A percentile compares a stretch with the other conserved stretches of the same genome.
Conservation (phyloP, 37 sponge, comb jelly and placozoan species). For the Haliclona indistincta region DNA sequence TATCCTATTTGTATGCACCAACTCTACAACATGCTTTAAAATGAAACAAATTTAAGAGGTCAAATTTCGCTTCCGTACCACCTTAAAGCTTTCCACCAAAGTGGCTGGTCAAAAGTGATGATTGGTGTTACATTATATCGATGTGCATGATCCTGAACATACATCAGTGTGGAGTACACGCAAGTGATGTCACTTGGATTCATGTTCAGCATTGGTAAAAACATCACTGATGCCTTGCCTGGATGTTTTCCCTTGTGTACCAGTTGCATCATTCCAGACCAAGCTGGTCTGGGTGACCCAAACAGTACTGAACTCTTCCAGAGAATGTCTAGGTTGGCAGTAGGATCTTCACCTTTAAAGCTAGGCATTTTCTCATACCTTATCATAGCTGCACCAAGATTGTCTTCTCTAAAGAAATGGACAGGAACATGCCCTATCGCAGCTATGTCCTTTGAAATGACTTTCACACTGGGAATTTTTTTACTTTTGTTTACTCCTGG, state of each 20-base stretch:
- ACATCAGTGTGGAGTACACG: slow-evolving; percentile 48
- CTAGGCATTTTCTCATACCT: slow-evolving; percentile 34
- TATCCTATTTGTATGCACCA: too few species aligned
- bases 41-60: too few species aligned
- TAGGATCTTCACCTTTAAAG: slow-evolving; percentile 28
- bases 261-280: slow-evolving; percentile 40
- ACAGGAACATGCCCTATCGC: slow-evolving; percentile 13
- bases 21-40: too few species aligned
- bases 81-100: slow-evolving; percentile 56
- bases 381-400: slow-evolving; percentile 25
- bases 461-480: too few species aligned
- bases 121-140: slow-evolving; percentile 33
- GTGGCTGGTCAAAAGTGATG: slow-evolving; percentile 57
- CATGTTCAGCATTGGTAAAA: slow-evolving; percentile 47
- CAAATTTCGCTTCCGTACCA: too few species aligned
- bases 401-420: slow-evolving; percentile 23
- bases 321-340: slow-evolving; percentile 36
- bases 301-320: too few species aligned
- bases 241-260: slow-evolving; percentile 39
- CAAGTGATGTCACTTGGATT: slow-evolving; percentile 45
- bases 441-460: too few species aligned
- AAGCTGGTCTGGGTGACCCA: too few species aligned
- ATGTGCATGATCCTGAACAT: slow-evolving; percentile 36
- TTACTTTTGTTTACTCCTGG: too few species aligned
- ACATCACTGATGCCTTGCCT: slow-evolving; percentile 43